Evolutionary conservation across 2,113 vertebrate species (phyloP).

Genomic region (Spermophilus dauricus): DNA sequence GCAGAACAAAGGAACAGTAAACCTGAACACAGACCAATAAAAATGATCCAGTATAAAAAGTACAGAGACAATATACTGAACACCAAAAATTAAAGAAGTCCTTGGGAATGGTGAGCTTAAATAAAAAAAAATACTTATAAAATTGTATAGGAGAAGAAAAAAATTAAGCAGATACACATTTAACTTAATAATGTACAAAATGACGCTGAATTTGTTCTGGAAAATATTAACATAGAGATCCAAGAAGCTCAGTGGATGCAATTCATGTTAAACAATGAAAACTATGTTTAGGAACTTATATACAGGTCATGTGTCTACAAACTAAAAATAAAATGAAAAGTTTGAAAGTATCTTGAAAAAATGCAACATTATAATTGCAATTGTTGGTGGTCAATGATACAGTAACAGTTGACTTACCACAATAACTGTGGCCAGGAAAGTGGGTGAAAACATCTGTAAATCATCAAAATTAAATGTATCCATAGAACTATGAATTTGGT

Average conservation of each 20-base stretch:
- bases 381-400: not conserved
- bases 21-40: not conserved
- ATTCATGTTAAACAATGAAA: not conserved
- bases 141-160: not conserved
- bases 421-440: not conserved
- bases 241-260: not conserved
- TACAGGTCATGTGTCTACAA: not conserved
- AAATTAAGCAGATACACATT: not conserved
- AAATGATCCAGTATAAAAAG: not conserved
- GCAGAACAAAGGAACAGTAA: not conserved
- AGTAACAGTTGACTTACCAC: not conserved
- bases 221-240: not conserved
- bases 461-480: not conserved
- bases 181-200: not conserved
- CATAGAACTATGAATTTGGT: not conserved
- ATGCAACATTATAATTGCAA: not conserved
- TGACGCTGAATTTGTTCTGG: not conserved
- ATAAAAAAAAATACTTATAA: not conserved
- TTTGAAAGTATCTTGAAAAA: not conserved
- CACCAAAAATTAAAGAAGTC: not conserved
- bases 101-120: not conserved
- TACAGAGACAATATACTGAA: not conserved
- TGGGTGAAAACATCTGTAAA: not conserved
- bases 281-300: not conserved
- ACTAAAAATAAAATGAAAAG: not conserved